phyloP scores from a whole-genome alignment of 2,113 vertebrate genomes.

The Murina feae region DNA sequence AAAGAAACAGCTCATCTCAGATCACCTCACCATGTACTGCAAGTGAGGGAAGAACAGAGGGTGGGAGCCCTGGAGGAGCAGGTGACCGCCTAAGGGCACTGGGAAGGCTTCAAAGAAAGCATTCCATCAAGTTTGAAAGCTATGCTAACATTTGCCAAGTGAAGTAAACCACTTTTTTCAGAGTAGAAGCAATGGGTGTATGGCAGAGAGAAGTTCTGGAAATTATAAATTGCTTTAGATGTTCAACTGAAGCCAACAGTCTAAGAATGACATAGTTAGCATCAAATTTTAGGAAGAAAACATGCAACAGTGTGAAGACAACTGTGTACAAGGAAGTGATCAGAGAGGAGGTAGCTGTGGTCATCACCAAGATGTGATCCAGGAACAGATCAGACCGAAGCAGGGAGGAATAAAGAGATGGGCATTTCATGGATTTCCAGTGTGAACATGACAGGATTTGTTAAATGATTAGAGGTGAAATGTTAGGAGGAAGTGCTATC shows the following conservation, averaged over 20 bases:
- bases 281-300: slow-evolving; percentile 16
- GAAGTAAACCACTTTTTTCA: not conserved
- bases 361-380: not conserved
- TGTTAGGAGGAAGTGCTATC: not conserved
- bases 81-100: not conserved
- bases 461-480: not conserved
- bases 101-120: not conserved
- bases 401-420: not conserved
- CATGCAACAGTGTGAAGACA: not conserved
- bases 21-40: not conserved
- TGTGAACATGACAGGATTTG: not conserved
- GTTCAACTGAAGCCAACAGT: not conserved
- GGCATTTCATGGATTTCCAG: not conserved
- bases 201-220: not conserved
- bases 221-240: not conserved
- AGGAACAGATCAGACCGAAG: not conserved
- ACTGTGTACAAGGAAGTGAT: not conserved
- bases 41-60: not conserved
- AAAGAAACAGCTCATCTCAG: not conserved
- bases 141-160: not conserved
- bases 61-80: not conserved
- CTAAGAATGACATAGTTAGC: not conserved
- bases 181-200: not conserved
- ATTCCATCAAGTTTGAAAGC: not conserved
- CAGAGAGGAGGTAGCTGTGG: not conserved